Percentiles rank a stretch among this genome's conserved stretches.
Conservation (phyloP, 1,140 invertebrate species). For the Drosophila ohnishii region DNA sequence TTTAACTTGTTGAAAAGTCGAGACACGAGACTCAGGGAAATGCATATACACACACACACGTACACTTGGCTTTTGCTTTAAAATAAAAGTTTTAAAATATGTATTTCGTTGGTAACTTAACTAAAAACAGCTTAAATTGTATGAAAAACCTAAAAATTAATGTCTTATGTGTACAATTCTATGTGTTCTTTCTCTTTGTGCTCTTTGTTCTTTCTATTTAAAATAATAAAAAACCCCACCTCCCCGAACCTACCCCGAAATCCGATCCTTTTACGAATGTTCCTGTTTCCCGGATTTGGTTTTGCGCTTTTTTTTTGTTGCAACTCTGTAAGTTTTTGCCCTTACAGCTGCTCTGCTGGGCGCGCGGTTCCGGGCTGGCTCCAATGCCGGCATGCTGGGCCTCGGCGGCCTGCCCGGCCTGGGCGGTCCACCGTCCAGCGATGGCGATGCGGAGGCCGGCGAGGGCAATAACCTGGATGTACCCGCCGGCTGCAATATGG, state of each 20-base stretch:
- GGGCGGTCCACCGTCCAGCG: slow-evolving; percentile 84
- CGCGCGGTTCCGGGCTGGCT: slow-evolving; percentile 85
- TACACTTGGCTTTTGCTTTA: slow-evolving; percentile 13
- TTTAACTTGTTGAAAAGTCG: slow-evolving; percentile 33
- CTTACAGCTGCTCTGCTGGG: slow-evolving; percentile 83
- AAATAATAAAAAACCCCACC: slow-evolving; percentile 29
- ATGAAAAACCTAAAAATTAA: slow-evolving; percentile 22
- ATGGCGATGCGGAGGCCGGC: slow-evolving; percentile 87
- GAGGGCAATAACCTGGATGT: slow-evolving; percentile 90
- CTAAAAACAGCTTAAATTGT: slow-evolving; percentile 33
- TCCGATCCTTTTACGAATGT: slow-evolving; percentile 10
- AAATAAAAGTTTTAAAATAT: slow-evolving; percentile 17
- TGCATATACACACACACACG: slow-evolving; percentile 1
- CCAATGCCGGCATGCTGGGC: slow-evolving; percentile 88
- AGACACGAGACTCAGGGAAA: slow-evolving; percentile 8
- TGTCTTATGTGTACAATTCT: slow-evolving; percentile 69
- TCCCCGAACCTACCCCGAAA: slow-evolving; percentile 1
- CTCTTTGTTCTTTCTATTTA: slow-evolving; percentile 72
- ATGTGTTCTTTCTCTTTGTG: slow-evolving; percentile 76
- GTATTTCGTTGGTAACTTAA: slow-evolving; percentile 3
- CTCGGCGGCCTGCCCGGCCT: slow-evolving; percentile 87
- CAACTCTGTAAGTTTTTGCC: slow-evolving; percentile 83
- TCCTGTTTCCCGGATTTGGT: slow-evolving; percentile 24
- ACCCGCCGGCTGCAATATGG: slow-evolving; percentile 93
- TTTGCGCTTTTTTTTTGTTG: slow-evolving; percentile 54